Base-by-base conservation (phyloP, 2,888 invertebrate genomes). In the Coelopa pilipes region DNA sequence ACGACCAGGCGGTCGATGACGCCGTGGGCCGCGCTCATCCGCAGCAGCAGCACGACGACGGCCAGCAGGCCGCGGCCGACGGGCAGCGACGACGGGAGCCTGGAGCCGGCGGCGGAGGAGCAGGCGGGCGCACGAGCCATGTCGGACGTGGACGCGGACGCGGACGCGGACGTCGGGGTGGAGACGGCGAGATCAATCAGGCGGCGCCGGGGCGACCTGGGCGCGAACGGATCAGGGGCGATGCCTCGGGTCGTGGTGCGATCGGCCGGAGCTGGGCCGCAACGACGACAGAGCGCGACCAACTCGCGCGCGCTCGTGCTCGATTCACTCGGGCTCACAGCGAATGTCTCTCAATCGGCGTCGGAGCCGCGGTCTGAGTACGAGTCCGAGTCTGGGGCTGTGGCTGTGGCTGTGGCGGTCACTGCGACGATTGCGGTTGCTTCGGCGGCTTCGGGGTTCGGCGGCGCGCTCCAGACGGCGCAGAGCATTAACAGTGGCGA, bases 1-100 rank as follows among this genome's bases (percentile, higher is more conserved):
- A 96, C 94, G 72, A 95, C 92, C 76, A 95, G 89, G 0, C 94
- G 93, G 86, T 95, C 95, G 85, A 87, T 86, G 77, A 86, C 86
- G 77, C 85, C 85, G 75, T 83, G 82, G 19, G 85, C 84, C 75
- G 82, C 80, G 74, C 79, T 81, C 77, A 86, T 77, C 73, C 81
- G 84, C 80, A 85, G 75, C 73, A 85, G 78, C 68, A 87, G 78
- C 57, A 86, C 77, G 12, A 83, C 75, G 19, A 83, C 74, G 75
- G 80, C 77, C 70, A 80, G 70, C 1, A 78, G 75, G 76, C 78
- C 75, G 65, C 79, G 78, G 60, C 78, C 80, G 71, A 75, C 76
- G n/a, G 67, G 66, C 50, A 68, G 72, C 17, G 60, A 34, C 34
- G 34, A 34, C 34, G 34, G 59, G 67, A 72, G n/a, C n/a, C n/a